Base-by-base conservation (phyloP, 2,797 vertebrate species). In the Coccyzus lansbergi region DNA sequence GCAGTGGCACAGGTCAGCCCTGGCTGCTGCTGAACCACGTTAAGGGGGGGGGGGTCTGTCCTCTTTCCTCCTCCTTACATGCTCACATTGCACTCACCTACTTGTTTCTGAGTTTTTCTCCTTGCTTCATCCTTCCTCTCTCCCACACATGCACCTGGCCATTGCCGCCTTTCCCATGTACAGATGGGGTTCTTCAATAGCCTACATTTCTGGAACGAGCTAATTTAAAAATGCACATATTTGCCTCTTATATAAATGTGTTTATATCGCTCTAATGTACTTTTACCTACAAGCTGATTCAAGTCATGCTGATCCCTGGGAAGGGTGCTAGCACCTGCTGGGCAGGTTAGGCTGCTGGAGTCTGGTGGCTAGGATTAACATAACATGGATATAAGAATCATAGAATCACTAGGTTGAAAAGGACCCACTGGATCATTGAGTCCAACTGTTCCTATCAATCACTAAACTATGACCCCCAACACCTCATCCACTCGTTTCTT, bases 61-160 rank as follows among this genome's bases (percentile, higher is more conserved):
- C 40, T 83, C 68, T 56, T 82, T 86, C 46, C 19, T 74, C 26
- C 31, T 70, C 25, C 44, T 8, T 70, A 17, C 6, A 24, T 56
- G 17, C 28, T 67, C 11, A 19, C 2, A 0, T 44, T 64, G 55
- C 18, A 29, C 14, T 82, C 34, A 44, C 53, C 59, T 81, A 36
- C 21, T 81, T 29, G 28, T 72, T 93, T n/a, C 24, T 69, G 42
- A 0, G 62, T 72, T 71, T 71, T 8, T 6, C 22, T 89, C n/a
- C 53, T 60, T 91, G 48, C 17, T 89, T 83, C 69, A 68, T 88
- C 46, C 26, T 86, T 84, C 31, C 29, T 33, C 33, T 84, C 67
- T 79, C 78, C 88, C 74, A 56, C 0, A 0, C 6, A 0, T 0
- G 1, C 81, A 86, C 83, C 67, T 89, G 75, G 71, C 64, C 0